Evolutionary conservation across 1,140 invertebrate species (phyloP).

Genomic region (Acyrthosiphon pisum): DNA sequence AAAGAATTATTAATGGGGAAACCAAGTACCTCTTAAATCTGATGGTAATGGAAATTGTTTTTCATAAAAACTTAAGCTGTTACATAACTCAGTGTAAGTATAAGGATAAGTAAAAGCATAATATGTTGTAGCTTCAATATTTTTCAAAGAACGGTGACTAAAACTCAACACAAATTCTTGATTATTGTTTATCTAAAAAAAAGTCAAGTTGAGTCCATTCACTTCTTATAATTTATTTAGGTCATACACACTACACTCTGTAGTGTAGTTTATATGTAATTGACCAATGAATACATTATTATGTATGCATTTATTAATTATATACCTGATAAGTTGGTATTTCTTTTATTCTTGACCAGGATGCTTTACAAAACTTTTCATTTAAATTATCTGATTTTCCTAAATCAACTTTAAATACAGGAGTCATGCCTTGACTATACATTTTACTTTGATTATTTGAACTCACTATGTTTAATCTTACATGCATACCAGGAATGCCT

Average conservation of each 20-base stretch:
- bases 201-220: neutral
- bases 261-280: neutral
- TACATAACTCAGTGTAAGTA: slow-evolving; percentile 82
- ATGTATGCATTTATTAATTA: neutral
- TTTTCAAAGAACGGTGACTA: slow-evolving; percentile 77
- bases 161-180: slow-evolving; percentile 74
- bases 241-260: neutral
- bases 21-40: slow-evolving; percentile 51
- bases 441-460: slow-evolving; percentile 89
- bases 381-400: slow-evolving; percentile 70
- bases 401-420: slow-evolving; percentile 71
- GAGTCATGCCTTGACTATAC: slow-evolving; percentile 89
- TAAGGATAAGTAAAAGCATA: slow-evolving; percentile 94
- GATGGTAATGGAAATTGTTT: slow-evolving; percentile 64
- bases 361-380: slow-evolving; percentile 62
- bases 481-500: slow-evolving; percentile 66
- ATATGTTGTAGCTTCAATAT: slow-evolving; percentile 77
- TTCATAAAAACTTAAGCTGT: slow-evolving; percentile 72
- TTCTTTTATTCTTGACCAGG: slow-evolving; percentile 81
- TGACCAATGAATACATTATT: neutral
- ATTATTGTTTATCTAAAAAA: slow-evolving; percentile 40
- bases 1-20: neutral
- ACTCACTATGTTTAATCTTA: slow-evolving; percentile 86
- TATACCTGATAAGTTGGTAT: slow-evolving; percentile 68
- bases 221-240: neutral